Percentiles rank a stretch among this genome's conserved stretches.
phyloP scores from a whole-genome alignment of 37 sponge, comb jelly and placozoan genomes.

The Mnemiopsis leidyi region DNA sequence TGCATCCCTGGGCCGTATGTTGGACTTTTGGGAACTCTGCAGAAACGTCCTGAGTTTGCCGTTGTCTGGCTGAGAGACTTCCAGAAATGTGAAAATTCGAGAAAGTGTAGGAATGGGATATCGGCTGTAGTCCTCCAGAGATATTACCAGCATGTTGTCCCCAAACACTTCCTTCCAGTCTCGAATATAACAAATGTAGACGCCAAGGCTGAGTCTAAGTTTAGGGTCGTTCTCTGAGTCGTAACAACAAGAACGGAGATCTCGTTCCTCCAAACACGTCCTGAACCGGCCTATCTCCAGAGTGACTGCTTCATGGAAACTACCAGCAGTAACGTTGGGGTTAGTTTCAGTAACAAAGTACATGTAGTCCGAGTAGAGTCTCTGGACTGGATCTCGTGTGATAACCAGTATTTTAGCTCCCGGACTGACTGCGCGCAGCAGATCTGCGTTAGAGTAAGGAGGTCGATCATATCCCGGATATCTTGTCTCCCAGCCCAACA shows the following conservation, averaged over 20 bases:
- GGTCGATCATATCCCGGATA: background rate
- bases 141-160: background rate
- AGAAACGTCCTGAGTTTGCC: background rate
- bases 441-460: conserved; percentile 29
- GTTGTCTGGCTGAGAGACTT: background rate
- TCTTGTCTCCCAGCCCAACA: background rate
- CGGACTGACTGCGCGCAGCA: background rate
- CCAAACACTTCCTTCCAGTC: background rate
- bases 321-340: background rate
- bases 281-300: background rate
- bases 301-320: background rate
- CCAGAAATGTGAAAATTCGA: background rate
- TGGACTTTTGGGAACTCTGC: background rate
- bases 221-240: conserved; percentile 16
- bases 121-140: background rate
- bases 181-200: background rate
- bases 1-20: background rate
- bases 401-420: conserved; percentile 19
- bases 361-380: conserved; percentile 36
- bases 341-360: background rate
- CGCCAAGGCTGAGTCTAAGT: background rate
- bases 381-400: background rate
- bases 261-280: background rate
- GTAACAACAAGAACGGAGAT: background rate
- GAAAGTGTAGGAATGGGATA: background rate